Percentiles rank a stretch among this genome's conserved stretches.
Conservation (phyloP, 1,140 invertebrate genomes). For the Physella acuta region DNA sequence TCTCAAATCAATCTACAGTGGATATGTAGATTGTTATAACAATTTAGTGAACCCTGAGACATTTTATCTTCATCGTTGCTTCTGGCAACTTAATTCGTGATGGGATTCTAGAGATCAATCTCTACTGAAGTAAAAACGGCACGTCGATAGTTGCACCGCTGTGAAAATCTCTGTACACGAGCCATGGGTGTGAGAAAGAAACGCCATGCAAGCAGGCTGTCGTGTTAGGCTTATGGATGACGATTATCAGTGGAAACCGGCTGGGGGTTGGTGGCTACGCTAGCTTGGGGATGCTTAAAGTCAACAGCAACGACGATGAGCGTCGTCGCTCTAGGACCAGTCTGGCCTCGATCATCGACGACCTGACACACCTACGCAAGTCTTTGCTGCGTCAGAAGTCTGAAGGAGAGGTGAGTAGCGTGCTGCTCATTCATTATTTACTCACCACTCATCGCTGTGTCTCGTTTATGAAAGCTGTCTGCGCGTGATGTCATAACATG, state of each 20-base stretch:
- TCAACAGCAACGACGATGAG: constrained; percentile 6
- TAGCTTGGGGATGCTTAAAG: constrained; percentile 19
- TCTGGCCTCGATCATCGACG: constrained; percentile 27
- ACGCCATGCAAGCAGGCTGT: background rate
- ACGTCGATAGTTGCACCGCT: background rate
- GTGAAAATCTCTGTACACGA: background rate
- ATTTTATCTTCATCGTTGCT: background rate
- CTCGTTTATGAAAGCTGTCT: too few relatives aligned
- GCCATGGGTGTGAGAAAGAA: too few relatives aligned
- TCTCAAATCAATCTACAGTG: too few relatives aligned
- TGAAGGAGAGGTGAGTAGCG: constrained; percentile 19
- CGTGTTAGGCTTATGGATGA: constrained; percentile 16
- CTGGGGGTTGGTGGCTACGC: constrained; percentile 4
- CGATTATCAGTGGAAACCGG: constrained; percentile 7
- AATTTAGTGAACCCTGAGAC: background rate
- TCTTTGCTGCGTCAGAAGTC: constrained; percentile 22
- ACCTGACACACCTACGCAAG: constrained; percentile 19
- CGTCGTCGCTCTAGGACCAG: constrained; percentile 18
- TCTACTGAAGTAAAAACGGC: background rate
- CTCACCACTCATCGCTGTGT: too few relatives aligned
- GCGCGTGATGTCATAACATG: too few relatives aligned
- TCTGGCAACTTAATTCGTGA: too few relatives aligned
- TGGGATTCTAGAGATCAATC: background rate
- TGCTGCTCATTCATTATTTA: too few relatives aligned
- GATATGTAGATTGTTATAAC: too few relatives aligned